A percentile compares a stretch with the other conserved stretches of the same genome.
These are phyloP conservation scores for Leucophenga maculata DNA, from an alignment of 2,888 invertebrate genomes.

Conservation along the genomic window DNA sequence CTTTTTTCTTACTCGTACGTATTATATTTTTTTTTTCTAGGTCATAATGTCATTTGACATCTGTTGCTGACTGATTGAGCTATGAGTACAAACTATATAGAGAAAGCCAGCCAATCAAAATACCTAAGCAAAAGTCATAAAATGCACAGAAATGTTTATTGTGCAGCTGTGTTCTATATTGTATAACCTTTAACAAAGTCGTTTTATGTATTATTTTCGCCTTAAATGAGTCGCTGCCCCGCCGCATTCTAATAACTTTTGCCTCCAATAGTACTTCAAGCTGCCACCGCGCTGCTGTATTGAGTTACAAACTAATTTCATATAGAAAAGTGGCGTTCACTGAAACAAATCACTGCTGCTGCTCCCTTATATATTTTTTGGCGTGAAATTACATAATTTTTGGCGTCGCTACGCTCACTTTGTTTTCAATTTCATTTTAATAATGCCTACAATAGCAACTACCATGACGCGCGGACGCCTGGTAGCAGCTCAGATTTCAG, in stretches of 20 bases:
- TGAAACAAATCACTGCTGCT: constrained; percentile 8
- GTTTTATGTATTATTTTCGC: constrained; percentile 16
- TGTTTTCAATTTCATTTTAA: constrained; percentile 61
- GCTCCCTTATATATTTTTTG: constrained; percentile 42
- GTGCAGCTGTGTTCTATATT: constrained; percentile 4
- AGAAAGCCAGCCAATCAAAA: not conserved
- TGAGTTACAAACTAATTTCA: constrained; percentile 25
- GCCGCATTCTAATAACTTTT: not conserved
- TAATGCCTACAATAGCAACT: constrained; percentile 40
- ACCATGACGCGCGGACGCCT: not conserved
- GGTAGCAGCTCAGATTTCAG: constrained; percentile 53
- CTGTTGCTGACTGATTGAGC: constrained; percentile 27
- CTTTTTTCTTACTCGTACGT: no score
- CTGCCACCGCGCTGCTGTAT: not conserved
- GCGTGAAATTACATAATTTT: constrained; percentile 56
- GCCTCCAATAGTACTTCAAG: not conserved
- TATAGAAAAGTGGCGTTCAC: constrained; percentile 1
- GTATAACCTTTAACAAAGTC: constrained; percentile 1
- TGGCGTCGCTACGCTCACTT: constrained; percentile 32
- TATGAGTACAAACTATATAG: constrained; percentile 2
- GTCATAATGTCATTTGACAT: constrained; percentile 32
- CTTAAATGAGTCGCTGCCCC: not conserved
- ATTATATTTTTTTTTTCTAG: constrained; percentile 18
- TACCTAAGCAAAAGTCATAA: constrained; percentile 25
- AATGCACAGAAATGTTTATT: constrained; percentile 20